These are phyloP conservation scores for zebrafish (Danio rerio) DNA, from an alignment of 2,113 vertebrate genomes.

Conservation along the genomic window GRCz12tu NC_133192.1:27028001-27028500, in stretches of 20 bases:
- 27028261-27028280: neutral
- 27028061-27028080: too few relatives aligned
- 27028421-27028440: neutral
- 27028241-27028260: neutral
- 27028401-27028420: constrained; percentile 4
- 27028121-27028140: too few relatives aligned
- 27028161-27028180: constrained; percentile 1
- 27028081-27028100: too few relatives aligned
- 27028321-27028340: neutral
- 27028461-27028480: constrained; percentile 55
- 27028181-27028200: constrained; percentile 9
- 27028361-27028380: constrained; percentile 4
- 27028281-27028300: constrained; percentile 32
- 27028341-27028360: neutral
- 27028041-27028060: too few relatives aligned
- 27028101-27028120: too few relatives aligned
- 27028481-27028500: constrained; percentile 51
- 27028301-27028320: neutral
- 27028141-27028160: neutral
- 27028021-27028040: too few relatives aligned
- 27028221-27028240: neutral
- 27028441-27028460: constrained; percentile 48
- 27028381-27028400: neutral
- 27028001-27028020: too few relatives aligned
- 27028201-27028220: neutral